A percentile compares a stretch with the other conserved stretches of the same genome.
Conservation (phyloP, 2,113 vertebrate species). For the Oncorhynchus keta region DNA sequence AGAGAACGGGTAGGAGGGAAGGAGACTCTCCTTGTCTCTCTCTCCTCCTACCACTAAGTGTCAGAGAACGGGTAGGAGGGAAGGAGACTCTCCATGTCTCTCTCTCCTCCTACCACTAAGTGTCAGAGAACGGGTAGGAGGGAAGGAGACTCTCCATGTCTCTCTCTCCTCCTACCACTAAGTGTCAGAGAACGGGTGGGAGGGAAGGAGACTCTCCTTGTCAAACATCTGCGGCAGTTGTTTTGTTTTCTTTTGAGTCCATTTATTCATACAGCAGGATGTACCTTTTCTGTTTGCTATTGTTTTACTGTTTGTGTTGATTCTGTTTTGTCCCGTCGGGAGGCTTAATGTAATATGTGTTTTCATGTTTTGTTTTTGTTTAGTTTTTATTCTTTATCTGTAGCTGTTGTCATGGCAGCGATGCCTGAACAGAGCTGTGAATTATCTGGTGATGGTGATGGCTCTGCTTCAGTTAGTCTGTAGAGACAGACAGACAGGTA, state of each 20-base stretch:
- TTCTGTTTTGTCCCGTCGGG: constrained; percentile 42
- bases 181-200: constrained; percentile 30
- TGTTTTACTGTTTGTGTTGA: constrained; percentile 28
- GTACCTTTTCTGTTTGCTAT: constrained; percentile 52
- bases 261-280: constrained; percentile 55
- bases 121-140: too few relatives aligned
- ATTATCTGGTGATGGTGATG: constrained; percentile 21
- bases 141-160: too few relatives aligned
- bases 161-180: constrained; percentile 36
- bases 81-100: too few relatives aligned
- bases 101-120: constrained; percentile 8
- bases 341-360: constrained; percentile 59
- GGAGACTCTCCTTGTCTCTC: too few relatives aligned
- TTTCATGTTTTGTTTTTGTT: constrained; percentile 57
- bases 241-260: constrained; percentile 42
- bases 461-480: constrained; percentile 38
- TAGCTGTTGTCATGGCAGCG: constrained; percentile 23
- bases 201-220: constrained; percentile 24
- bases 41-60: too few relatives aligned
- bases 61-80: too few relatives aligned
- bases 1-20: too few relatives aligned
- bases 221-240: constrained; percentile 46
- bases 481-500: neutral
- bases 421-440: constrained; percentile 42
- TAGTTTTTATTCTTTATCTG: constrained; percentile 45